phyloP scores from a whole-genome alignment of 2,113 vertebrate species.

The Mus musculus region DNA sequence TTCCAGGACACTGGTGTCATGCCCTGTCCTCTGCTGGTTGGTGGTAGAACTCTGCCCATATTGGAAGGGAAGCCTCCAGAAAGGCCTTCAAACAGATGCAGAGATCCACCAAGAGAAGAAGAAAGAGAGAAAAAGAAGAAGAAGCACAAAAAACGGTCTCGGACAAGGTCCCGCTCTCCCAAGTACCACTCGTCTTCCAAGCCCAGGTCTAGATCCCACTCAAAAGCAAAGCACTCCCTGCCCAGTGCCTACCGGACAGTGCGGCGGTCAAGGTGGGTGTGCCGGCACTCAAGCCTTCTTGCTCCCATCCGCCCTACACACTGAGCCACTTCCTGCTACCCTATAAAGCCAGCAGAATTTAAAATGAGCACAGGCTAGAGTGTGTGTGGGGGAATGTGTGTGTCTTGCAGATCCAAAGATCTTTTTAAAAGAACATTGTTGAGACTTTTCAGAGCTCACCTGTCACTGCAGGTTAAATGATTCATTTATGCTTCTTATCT shows the following conservation, averaged over 20 bases:
- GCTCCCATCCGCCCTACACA: neutral
- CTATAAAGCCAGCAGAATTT: neutral
- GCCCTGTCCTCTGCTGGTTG: slow-evolving; percentile 78
- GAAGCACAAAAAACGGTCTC: slow-evolving; percentile 94
- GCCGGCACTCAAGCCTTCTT: neutral
- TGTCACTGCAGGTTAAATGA: neutral
- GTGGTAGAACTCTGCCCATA: slow-evolving; percentile 82
- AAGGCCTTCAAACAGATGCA: slow-evolving; percentile 84
- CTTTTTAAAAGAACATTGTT: neutral
- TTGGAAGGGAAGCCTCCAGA: slow-evolving; percentile 83
- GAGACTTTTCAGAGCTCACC: neutral
- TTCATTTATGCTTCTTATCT: neutral
- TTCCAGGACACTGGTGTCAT: slow-evolving; percentile 81
- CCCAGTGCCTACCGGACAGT: slow-evolving; percentile 95
- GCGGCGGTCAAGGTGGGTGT: slow-evolving; percentile 93
- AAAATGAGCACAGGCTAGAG: neutral
- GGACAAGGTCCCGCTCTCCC: slow-evolving; percentile 92
- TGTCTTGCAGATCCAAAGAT: neutral
- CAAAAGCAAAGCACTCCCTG: slow-evolving; percentile 94
- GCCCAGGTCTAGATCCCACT: slow-evolving; percentile 87
- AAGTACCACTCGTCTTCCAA: slow-evolving; percentile 87
- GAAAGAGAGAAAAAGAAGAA: slow-evolving; percentile 96
- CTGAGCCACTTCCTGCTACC: neutral
- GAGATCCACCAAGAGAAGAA: slow-evolving; percentile 84
- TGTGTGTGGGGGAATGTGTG: neutral